Conservation (phyloP, 2,888 invertebrate genomes). For the Cantharis lateralis region DNA sequence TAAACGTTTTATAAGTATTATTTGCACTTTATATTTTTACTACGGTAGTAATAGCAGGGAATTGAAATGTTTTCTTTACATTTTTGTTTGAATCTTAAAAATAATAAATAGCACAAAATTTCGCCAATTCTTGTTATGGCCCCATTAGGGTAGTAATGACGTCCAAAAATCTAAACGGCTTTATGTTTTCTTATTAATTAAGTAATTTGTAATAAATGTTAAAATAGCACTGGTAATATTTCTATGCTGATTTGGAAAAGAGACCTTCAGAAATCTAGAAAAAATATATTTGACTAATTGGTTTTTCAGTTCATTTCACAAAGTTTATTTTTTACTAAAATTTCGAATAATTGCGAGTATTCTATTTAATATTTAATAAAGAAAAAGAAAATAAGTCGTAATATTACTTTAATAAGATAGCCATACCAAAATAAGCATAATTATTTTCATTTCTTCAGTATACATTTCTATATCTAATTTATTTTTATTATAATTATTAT, state of each 20-base stretch:
- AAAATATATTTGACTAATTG: not conserved
- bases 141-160: not conserved
- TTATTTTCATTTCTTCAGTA: too few species aligned
- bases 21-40: not conserved
- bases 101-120: not conserved
- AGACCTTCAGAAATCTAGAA: not conserved
- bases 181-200: too few species aligned
- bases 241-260: not conserved
- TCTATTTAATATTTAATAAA: too few species aligned
- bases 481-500: too few species aligned
- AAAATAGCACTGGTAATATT: not conserved
- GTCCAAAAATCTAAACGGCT: not conserved
- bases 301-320: not conserved
- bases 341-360: too few species aligned
- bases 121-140: not conserved
- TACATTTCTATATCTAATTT: too few species aligned
- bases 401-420: too few species aligned
- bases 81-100: not conserved
- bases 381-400: too few species aligned
- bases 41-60: not conserved
- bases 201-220: not conserved
- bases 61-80: not conserved
- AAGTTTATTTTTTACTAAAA: too few species aligned
- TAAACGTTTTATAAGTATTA: not conserved
- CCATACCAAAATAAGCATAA: too few species aligned